phyloP scores from a whole-genome alignment of 2,113 vertebrate genomes.

The Clarias magur region DNA sequence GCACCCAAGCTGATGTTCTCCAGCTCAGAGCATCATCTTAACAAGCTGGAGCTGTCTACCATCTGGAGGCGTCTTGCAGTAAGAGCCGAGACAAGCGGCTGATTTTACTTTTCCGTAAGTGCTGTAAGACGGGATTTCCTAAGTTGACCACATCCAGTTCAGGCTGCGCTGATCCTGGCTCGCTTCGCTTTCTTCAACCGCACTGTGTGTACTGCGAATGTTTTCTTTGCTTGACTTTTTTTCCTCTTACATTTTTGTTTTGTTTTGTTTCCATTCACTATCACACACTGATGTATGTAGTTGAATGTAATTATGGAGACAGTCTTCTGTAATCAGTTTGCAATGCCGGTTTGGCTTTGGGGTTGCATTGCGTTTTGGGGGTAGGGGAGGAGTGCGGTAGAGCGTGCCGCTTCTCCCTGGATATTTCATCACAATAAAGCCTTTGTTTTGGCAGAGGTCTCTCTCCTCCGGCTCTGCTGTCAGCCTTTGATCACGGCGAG shows the following conservation, averaged over 20 bases:
- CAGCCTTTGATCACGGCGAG: conserved; percentile 75
- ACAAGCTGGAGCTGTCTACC: conserved; percentile 41
- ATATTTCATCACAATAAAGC: conserved; percentile 69
- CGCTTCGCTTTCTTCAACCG: neutral
- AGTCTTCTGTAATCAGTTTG: conserved; percentile 59
- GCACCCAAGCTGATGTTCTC: conserved; percentile 31
- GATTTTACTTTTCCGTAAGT: conserved; percentile 30
- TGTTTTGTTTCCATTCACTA: conserved; percentile 3
- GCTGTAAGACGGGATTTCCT: conserved; percentile 42
- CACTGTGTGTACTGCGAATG: conserved; percentile 14
- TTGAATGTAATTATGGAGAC: conserved; percentile 29
- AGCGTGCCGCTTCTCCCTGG: conserved; percentile 53
- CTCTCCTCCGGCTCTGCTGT: conserved; percentile 71
- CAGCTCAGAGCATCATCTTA: conserved; percentile 30
- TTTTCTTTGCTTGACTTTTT: neutral
- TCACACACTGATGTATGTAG: conserved; percentile 17
- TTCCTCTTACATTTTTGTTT: neutral
- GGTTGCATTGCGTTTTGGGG: conserved; percentile 12
- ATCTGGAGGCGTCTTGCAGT: conserved; percentile 21
- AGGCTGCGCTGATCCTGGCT: conserved; percentile 4
- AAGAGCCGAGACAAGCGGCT: neutral
- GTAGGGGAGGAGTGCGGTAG: conserved; percentile 60
- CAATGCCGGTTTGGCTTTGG: conserved; percentile 49
- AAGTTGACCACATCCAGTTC: conserved; percentile 28
- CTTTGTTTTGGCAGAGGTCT: conserved; percentile 71